phyloP scores from a whole-genome alignment of 2,888 invertebrate species.

The Synergus japonicus region DNA sequence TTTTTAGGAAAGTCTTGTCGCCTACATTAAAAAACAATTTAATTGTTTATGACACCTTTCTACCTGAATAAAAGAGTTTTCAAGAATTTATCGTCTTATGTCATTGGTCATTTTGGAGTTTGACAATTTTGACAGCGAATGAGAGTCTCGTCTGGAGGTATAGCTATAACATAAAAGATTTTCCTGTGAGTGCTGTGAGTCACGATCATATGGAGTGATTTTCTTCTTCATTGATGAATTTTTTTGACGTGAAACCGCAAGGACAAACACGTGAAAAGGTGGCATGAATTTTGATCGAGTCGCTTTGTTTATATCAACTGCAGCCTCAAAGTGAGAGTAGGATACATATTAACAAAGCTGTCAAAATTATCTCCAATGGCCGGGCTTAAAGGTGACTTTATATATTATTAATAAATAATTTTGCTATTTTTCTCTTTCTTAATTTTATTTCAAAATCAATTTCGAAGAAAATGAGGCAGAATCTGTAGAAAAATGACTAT shows the following conservation, averaged over 20 bases:
- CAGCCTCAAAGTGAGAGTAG: not conserved
- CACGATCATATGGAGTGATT: not conserved
- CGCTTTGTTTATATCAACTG: conserved; percentile 21
- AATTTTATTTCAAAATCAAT: not conserved
- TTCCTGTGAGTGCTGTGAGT: not conserved
- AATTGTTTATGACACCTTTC: not conserved
- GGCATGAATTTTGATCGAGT: conserved; percentile 29
- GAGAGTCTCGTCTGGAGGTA: no score
- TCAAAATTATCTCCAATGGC: conserved; percentile 32
- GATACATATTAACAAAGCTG: not conserved
- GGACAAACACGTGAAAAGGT: not conserved
- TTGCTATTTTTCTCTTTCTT: not conserved
- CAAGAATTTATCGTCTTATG: not conserved
- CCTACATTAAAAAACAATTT: not conserved
- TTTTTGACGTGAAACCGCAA: not conserved
- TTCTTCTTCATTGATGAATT: not conserved
- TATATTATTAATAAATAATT: conserved; percentile 5
- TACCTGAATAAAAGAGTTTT: not conserved
- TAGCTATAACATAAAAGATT: no score
- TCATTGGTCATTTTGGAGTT: not conserved
- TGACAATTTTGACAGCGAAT: not conserved
- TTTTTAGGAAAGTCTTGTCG: not conserved
- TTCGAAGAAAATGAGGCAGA: not conserved
- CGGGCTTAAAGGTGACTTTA: conserved; percentile 37
- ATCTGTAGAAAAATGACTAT: not conserved